phyloP scores from a whole-genome alignment of 2,888 invertebrate genomes.

The Oxystoma pomonae region DNA sequence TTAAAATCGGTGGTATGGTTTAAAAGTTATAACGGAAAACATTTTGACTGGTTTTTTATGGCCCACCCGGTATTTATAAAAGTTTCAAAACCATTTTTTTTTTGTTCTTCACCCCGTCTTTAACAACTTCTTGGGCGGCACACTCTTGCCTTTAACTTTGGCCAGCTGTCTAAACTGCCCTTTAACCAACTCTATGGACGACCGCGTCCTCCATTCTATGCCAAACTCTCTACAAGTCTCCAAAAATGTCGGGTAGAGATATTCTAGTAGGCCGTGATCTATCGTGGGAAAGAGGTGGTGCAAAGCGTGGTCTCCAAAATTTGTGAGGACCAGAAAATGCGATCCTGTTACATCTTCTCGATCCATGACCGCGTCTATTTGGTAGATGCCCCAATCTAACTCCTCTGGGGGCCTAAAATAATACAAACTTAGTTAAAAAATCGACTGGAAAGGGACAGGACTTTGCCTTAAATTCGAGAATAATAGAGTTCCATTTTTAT shows the following conservation, averaged over 20 bases:
- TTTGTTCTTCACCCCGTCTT: background rate
- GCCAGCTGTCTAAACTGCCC: conserved; percentile 64
- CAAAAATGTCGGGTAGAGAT: conserved; percentile 60
- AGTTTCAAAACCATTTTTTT: too few relatives aligned
- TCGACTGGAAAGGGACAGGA: too few relatives aligned
- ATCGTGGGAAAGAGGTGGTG: conserved; percentile 82
- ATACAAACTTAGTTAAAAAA: too few relatives aligned
- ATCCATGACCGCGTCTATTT: conserved; percentile 72
- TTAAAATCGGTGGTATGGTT: too few relatives aligned
- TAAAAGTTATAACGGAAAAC: too few relatives aligned
- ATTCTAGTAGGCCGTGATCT: conserved; percentile 69
- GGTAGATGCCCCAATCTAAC: conserved; percentile 74
- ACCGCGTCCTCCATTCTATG: conserved; percentile 48
- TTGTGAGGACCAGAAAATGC: conserved; percentile 64
- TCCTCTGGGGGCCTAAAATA: conserved; percentile 46
- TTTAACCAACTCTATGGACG: conserved; percentile 59
- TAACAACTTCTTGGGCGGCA: conserved; percentile 29
- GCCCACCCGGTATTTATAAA: too few relatives aligned
- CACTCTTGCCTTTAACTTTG: conserved; percentile 46
- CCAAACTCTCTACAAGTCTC: conserved; percentile 58
- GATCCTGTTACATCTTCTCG: conserved; percentile 64
- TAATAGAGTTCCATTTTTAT: too few relatives aligned
- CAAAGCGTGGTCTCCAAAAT: conserved; percentile 74
- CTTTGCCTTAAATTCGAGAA: too few relatives aligned
- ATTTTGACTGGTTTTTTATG: too few relatives aligned